These are phyloP conservation scores for Anthoscopus minutus DNA, from an alignment of 2,113 vertebrate species.

Conservation along the genomic window DNA sequence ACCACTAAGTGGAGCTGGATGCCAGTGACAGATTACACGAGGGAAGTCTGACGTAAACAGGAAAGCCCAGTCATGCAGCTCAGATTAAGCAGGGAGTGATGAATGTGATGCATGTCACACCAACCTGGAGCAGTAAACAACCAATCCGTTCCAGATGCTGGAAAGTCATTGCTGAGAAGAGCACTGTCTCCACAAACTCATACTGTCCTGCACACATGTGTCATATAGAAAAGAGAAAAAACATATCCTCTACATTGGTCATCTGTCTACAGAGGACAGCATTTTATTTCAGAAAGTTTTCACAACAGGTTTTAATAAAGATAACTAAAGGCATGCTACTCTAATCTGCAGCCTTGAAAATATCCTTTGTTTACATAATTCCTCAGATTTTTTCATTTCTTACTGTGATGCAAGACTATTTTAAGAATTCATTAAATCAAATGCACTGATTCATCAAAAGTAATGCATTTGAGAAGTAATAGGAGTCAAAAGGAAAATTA, in stretches of 20 bases:
- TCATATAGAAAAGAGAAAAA: not conserved
- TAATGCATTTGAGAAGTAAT: not conserved
- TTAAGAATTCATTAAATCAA: not conserved
- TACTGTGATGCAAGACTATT: not conserved
- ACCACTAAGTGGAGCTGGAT: not conserved
- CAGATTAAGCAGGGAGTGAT: not conserved
- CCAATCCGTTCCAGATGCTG: not conserved
- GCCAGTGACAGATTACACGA: not conserved
- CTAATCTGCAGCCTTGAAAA: not conserved
- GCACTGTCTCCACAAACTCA: not conserved
- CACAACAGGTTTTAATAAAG: not conserved
- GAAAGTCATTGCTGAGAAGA: not conserved
- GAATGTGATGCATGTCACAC: fast-evolving
- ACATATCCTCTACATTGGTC: not conserved
- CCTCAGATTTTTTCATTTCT: fast-evolving
- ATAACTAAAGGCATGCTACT: not conserved
- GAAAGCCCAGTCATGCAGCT: not conserved
- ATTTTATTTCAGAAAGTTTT: not conserved
- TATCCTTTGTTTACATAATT: not conserved
- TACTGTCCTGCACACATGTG: not conserved
- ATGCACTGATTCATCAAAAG: not conserved
- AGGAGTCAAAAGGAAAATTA: not conserved
- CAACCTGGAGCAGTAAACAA: not conserved
- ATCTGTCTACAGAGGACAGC: not conserved
- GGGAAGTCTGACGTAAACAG: not conserved